A percentile compares a stretch with the other conserved stretches of the same genome.
Conservation (phyloP, 1,140 invertebrate genomes). For the Whitmania pigra region DNA sequence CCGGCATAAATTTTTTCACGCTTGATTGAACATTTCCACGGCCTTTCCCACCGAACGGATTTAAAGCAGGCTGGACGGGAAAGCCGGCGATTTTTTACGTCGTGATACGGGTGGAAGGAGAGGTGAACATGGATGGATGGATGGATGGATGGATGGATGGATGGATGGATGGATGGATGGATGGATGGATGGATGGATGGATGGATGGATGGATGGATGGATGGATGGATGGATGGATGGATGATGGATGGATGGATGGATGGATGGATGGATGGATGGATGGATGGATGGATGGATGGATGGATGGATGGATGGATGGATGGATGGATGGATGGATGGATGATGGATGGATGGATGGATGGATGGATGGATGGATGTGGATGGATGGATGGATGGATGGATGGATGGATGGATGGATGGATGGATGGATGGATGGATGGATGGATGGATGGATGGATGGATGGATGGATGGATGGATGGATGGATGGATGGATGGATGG, state of each 20-base stretch:
- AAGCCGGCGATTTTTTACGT: too few species aligned
- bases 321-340: slow-evolving; percentile 8
- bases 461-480: not conserved
- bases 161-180: slow-evolving; percentile 14
- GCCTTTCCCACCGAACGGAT: too few species aligned
- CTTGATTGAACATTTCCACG: too few species aligned
- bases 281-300: slow-evolving; percentile 12
- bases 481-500: not conserved
- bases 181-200: slow-evolving; percentile 14
- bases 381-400: not conserved
- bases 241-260: slow-evolving; percentile 15
- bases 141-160: slow-evolving; percentile 15
- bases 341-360: too few species aligned
- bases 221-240: slow-evolving; percentile 15
- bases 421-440: not conserved
- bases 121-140: not conserved
- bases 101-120: too few species aligned
- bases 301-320: not conserved
- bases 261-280: slow-evolving; percentile 15
- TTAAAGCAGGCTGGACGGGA: too few species aligned
- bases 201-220: slow-evolving; percentile 15
- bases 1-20: too few species aligned
- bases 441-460: slow-evolving; percentile 14
- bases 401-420: not conserved
- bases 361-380: not conserved